These are phyloP conservation scores for Illadopsis cleaveri DNA, from an alignment of 2,113 vertebrate genomes.

Conservation along the genomic window DNA sequence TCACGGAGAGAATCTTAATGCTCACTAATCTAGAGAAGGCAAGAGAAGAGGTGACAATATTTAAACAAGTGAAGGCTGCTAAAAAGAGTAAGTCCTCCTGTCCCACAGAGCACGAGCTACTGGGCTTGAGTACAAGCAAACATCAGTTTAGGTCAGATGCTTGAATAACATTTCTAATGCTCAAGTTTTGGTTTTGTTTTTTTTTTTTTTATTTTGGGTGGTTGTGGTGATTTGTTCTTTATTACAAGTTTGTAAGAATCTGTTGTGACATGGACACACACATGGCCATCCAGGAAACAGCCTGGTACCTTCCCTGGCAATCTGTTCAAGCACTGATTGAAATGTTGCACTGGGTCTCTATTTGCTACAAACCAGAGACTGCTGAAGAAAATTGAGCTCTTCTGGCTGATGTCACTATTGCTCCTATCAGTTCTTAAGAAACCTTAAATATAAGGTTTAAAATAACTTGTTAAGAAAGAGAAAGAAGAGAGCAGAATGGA, in stretches of 20 bases:
- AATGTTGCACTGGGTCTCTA: not conserved
- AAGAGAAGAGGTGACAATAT: not conserved
- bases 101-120: not conserved
- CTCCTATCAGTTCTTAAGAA: not conserved
- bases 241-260: not conserved
- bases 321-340: not conserved
- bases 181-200: too few relatives aligned
- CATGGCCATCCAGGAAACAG: not conserved
- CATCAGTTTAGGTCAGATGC: not conserved
- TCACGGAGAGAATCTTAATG: not conserved
- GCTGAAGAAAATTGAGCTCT: rapidly evolving
- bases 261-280: not conserved
- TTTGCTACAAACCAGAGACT: not conserved
- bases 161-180: not conserved
- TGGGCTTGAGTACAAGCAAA: not conserved
- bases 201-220: not conserved
- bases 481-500: not conserved
- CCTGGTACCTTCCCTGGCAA: not conserved
- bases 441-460: not conserved
- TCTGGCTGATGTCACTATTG: not conserved
- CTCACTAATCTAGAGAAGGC: not conserved
- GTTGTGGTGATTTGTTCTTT: not conserved
- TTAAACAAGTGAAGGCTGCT: not conserved
- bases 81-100: not conserved
- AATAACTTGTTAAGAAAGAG: not conserved